Percentiles rank a stretch among this genome's conserved stretches.
Evolutionary conservation across 2,888 invertebrate genomes (phyloP).

Genomic region (Lithophane socia): DNA sequence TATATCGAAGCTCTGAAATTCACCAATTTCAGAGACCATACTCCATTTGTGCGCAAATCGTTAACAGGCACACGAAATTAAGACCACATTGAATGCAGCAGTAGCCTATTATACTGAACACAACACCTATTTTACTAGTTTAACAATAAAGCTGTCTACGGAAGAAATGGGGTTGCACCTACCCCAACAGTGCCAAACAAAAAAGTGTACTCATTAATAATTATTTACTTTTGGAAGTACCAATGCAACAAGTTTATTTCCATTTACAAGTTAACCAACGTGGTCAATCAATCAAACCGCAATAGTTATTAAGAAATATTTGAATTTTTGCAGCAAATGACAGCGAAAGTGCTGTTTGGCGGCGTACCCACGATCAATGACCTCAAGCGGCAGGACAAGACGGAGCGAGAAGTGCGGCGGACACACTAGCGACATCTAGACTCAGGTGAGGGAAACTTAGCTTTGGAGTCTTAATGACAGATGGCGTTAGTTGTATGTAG

Average conservation of each 20-base stretch:
- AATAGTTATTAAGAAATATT: slow-evolving; percentile 36
- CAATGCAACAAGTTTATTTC: slow-evolving; percentile 9
- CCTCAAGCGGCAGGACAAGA: slow-evolving; percentile 93
- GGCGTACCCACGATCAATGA: slow-evolving; percentile 94
- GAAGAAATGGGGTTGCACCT: slow-evolving; percentile 27
- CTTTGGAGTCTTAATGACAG: slow-evolving; percentile 41
- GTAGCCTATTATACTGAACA: neutral
- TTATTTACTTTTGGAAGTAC: neutral
- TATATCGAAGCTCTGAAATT: neutral
- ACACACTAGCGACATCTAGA: slow-evolving; percentile 86
- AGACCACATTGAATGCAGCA: neutral
- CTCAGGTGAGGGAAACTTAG: slow-evolving; percentile 67
- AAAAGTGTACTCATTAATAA: neutral
- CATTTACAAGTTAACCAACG: slow-evolving; percentile 10
- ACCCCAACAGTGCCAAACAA: slow-evolving; percentile 11
- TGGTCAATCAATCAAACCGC: slow-evolving; percentile 41
- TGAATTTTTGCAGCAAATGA: slow-evolving; percentile 89
- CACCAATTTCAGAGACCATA: neutral
- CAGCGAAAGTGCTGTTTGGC: slow-evolving; percentile 94
- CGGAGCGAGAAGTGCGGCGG: slow-evolving; percentile 91
- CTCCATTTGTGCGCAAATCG: neutral
- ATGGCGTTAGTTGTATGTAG: slow-evolving; percentile 57
- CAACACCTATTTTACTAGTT: neutral
- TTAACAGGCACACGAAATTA: neutral
- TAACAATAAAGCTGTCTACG: slow-evolving; percentile 2